Evolutionary conservation across 2,888 invertebrate species (phyloP).

Genomic region (Amorpha juglandis): DNA sequence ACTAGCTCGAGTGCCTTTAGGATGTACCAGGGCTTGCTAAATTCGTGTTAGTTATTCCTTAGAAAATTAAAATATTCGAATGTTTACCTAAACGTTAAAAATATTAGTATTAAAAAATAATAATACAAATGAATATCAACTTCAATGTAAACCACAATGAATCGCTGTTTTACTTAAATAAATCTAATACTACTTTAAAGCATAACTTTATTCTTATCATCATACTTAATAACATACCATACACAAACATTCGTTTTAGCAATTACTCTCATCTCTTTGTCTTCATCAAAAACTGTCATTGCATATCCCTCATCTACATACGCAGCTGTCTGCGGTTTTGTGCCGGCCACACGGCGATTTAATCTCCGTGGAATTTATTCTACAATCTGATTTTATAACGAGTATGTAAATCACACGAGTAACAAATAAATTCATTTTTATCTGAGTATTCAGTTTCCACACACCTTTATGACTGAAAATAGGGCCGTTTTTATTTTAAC

Average conservation of each 20-base stretch:
- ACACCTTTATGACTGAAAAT: no score
- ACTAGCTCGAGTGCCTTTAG: not conserved
- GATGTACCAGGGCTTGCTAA: not conserved
- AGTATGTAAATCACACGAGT: not conserved
- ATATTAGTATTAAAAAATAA: no score
- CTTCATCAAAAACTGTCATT: slow-evolving; percentile 7
- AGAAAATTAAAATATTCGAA: not conserved
- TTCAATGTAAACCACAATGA: no score
- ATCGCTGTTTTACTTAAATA: no score
- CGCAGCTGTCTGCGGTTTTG: slow-evolving; percentile 2
- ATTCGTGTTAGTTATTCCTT: slow-evolving; percentile 1
- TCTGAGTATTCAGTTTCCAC: no score
- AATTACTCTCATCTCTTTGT: slow-evolving; percentile 1
- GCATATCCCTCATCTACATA: slow-evolving; percentile 7
- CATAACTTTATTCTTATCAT: no score
- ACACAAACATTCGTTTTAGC: not conserved
- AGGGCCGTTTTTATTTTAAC: no score
- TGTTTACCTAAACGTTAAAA: no score
- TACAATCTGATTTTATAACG: not conserved
- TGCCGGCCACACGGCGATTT: not conserved
- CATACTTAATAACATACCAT: no score
- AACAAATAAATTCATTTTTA: not conserved
- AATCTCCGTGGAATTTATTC: not conserved
- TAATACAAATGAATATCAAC: no score
- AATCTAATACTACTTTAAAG: no score